phyloP scores from a whole-genome alignment of 2,888 invertebrate genomes.

The Coecobrya sp. region DNA sequence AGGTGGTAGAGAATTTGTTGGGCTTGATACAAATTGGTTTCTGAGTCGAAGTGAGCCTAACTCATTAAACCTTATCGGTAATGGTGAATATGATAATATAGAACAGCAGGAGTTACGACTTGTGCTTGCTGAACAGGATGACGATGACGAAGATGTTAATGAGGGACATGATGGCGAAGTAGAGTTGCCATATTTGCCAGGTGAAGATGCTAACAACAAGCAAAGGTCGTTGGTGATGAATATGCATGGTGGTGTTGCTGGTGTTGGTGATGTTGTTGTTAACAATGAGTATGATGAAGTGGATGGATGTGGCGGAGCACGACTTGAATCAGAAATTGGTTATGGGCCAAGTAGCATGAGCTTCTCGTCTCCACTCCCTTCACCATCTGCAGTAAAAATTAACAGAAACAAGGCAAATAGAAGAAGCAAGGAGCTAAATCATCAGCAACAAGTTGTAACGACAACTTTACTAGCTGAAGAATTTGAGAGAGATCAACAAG shows the following conservation, averaged over 20 bases:
- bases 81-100: slow-evolving; percentile 73
- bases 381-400: slow-evolving; percentile 71
- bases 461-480: slow-evolving; percentile 61
- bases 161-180: slow-evolving; percentile 75
- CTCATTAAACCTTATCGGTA: slow-evolving; percentile 89
- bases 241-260: slow-evolving; percentile 70
- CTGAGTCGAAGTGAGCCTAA: slow-evolving; percentile 94
- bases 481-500: slow-evolving; percentile 76
- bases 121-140: slow-evolving; percentile 73
- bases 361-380: slow-evolving; percentile 81
- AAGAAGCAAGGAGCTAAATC: slow-evolving; percentile 56
- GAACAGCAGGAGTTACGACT: slow-evolving; percentile 77
- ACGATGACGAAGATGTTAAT: slow-evolving; percentile 70
- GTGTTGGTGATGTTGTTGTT: slow-evolving; percentile 48
- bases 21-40: slow-evolving; percentile 92
- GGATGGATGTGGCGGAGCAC: slow-evolving; percentile 69
- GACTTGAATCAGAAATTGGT: slow-evolving; percentile 85
- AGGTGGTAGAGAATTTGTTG: slow-evolving; percentile 76
- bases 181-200: slow-evolving; percentile 72
- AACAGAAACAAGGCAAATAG: slow-evolving; percentile 81
- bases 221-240: slow-evolving; percentile 56
- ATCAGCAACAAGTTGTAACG: slow-evolving; percentile 37
- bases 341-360: slow-evolving; percentile 86
- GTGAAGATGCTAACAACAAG: slow-evolving; percentile 68
- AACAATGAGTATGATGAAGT: slow-evolving; percentile 81